Percentiles rank a stretch among this genome's conserved stretches.
phyloP scores from a whole-genome alignment of 2,797 vertebrate species.

The Helostoma temminkii region DNA sequence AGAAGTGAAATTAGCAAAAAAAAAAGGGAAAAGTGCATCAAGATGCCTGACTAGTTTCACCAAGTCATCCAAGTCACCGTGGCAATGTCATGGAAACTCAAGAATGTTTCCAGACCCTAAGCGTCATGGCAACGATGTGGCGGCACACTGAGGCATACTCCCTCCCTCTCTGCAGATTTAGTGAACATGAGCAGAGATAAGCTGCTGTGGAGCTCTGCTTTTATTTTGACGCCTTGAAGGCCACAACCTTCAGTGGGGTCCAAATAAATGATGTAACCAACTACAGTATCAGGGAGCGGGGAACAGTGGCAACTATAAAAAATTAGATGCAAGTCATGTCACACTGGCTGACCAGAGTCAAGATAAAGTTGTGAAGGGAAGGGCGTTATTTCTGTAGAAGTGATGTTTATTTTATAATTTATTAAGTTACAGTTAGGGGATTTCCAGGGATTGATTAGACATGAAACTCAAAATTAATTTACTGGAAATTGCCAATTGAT shows the following conservation, averaged over 20 bases:
- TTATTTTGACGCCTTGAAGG: constrained; percentile 55
- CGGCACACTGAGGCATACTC: constrained; percentile 38
- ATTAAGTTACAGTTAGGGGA: not conserved
- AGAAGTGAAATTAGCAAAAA: constrained; percentile 24
- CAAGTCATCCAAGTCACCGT: constrained; percentile 70
- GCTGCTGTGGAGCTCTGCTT: constrained; percentile 28
- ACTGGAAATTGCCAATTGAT: constrained; percentile 36
- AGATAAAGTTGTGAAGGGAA: not conserved
- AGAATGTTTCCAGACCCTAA: constrained; percentile 67
- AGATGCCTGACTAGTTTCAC: constrained; percentile 65
- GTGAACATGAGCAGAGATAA: constrained; percentile 61
- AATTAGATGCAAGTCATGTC: constrained; percentile 18
- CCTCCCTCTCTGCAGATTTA: constrained; percentile 38
- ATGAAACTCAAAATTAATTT: too few relatives aligned
- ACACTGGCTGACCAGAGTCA: not conserved
- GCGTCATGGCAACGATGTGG: constrained; percentile 68
- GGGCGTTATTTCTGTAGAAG: constrained; percentile 3
- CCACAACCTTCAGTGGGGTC: constrained; percentile 36
- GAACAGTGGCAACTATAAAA: constrained; percentile 7
- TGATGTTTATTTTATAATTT: not conserved
- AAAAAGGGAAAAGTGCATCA: constrained; percentile 25
- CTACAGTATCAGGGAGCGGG: not conserved
- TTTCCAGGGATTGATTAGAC: too few relatives aligned
- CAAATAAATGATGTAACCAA: constrained; percentile 31
- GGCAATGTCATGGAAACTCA: constrained; percentile 80